Conservation (phyloP, 2,113 vertebrate species). For the Vidua chalybeata region DNA sequence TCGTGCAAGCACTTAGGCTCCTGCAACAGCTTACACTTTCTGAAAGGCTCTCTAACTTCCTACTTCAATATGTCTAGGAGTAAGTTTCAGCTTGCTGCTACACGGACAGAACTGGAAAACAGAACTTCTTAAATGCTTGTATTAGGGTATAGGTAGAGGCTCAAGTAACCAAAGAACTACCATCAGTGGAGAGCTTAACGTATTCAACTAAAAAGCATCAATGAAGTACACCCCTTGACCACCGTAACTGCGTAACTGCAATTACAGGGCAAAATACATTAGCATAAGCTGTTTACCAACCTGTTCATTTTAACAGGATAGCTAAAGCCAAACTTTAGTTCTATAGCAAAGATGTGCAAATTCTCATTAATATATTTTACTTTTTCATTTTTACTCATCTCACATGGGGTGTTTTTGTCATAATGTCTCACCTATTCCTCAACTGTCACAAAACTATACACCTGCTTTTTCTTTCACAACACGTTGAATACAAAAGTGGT, state of each 20-base stretch:
- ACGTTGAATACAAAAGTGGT: neutral
- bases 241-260: neutral
- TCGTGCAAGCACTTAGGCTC: neutral
- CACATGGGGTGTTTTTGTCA: neutral
- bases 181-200: neutral
- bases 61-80: neutral
- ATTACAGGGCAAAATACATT: neutral
- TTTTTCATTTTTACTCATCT: neutral
- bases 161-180: neutral
- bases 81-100: neutral
- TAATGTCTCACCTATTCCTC: neutral
- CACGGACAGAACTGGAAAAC: neutral
- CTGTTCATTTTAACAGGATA: neutral
- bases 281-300: neutral
- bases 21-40: neutral
- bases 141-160: neutral
- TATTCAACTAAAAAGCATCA: neutral
- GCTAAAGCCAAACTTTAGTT: neutral
- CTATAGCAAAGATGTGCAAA: neutral
- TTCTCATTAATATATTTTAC: neutral
- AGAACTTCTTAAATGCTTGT: neutral
- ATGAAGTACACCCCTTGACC: neutral
- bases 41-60: neutral
- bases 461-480: neutral
- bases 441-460: neutral